These are phyloP conservation scores for Drosophila littoralis DNA, from an alignment of 1,140 invertebrate species.

Conservation along the genomic window DNA sequence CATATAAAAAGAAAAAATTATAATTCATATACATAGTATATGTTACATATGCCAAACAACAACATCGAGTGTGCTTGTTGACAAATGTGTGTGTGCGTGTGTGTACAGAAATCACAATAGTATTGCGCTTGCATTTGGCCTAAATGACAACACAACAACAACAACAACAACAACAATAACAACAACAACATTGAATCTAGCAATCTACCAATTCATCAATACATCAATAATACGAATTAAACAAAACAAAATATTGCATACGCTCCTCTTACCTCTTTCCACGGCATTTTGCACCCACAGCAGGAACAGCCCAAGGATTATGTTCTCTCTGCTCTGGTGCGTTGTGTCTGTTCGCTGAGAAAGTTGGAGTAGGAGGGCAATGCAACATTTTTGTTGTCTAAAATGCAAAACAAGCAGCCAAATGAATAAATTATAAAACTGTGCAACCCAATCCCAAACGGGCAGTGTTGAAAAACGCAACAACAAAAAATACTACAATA, in stretches of 20 bases:
- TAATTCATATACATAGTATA: constrained; percentile 27
- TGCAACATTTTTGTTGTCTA: constrained; percentile 28
- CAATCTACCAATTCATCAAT: constrained; percentile 43
- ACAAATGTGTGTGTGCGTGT: constrained; percentile 45
- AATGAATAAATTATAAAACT: background rate
- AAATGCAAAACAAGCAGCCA: constrained; percentile 26
- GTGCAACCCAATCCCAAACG: background rate
- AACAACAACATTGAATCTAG: constrained; percentile 10
- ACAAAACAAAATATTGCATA: constrained; percentile 49
- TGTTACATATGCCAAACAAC: constrained; percentile 29
- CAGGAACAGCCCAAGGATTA: constrained; percentile 84
- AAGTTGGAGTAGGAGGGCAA: constrained; percentile 24
- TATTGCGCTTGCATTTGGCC: constrained; percentile 50
- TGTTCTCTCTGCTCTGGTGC: constrained; percentile 81
- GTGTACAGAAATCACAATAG: constrained; percentile 18
- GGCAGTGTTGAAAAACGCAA: constrained; percentile 12
- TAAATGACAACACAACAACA: constrained; percentile 47
- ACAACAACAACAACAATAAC: too few relatives aligned
- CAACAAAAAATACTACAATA: background rate
- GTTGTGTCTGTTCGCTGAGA: constrained; percentile 36
- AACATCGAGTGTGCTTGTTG: constrained; percentile 35
- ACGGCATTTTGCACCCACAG: constrained; percentile 57
- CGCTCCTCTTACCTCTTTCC: constrained; percentile 13
- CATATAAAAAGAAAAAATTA: constrained; percentile 36
- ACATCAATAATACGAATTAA: constrained; percentile 22